Evolutionary conservation across 2,888 invertebrate genomes (phyloP).

Genomic region (Asteroscopus sphinx): DNA sequence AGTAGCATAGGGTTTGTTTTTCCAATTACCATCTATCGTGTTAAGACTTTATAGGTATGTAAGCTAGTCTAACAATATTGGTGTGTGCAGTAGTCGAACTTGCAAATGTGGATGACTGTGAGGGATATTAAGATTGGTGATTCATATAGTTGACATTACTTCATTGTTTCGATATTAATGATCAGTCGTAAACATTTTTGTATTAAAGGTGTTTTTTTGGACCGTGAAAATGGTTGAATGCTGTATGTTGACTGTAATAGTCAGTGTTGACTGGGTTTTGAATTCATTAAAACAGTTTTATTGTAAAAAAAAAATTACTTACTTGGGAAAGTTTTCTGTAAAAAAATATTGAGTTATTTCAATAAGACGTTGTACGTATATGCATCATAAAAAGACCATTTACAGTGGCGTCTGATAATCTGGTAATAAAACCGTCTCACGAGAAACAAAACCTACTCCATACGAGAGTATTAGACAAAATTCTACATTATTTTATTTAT

Average conservation of each 20-base stretch:
- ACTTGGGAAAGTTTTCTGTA: too few species aligned
- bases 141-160: slow-evolving; percentile 73
- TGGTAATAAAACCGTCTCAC: too few species aligned
- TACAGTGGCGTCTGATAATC: too few species aligned
- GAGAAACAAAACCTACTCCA: slow-evolving; percentile 37
- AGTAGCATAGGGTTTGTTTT: slow-evolving; percentile 43
- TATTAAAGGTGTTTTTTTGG: slow-evolving; percentile 18
- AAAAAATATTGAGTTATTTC: too few species aligned
- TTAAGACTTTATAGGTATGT: slow-evolving; percentile 40
- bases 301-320: too few species aligned
- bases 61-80: slow-evolving; percentile 62
- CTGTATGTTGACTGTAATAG: too few species aligned
- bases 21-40: neutral
- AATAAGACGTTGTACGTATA: too few species aligned
- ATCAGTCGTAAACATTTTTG: slow-evolving; percentile 55
- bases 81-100: slow-evolving; percentile 75
- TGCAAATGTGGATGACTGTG: slow-evolving; percentile 78
- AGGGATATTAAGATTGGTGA: slow-evolving; percentile 77
- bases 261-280: too few species aligned
- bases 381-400: too few species aligned
- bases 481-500: slow-evolving; percentile 49
- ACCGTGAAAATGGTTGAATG: neutral
- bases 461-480: slow-evolving; percentile 36
- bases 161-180: slow-evolving; percentile 71
- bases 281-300: too few species aligned